Percentiles rank a stretch among this genome's conserved stretches.
These are phyloP conservation scores for Chloropsis hardwickii DNA, from an alignment of 2,113 vertebrate species.

Conservation along the genomic window DNA sequence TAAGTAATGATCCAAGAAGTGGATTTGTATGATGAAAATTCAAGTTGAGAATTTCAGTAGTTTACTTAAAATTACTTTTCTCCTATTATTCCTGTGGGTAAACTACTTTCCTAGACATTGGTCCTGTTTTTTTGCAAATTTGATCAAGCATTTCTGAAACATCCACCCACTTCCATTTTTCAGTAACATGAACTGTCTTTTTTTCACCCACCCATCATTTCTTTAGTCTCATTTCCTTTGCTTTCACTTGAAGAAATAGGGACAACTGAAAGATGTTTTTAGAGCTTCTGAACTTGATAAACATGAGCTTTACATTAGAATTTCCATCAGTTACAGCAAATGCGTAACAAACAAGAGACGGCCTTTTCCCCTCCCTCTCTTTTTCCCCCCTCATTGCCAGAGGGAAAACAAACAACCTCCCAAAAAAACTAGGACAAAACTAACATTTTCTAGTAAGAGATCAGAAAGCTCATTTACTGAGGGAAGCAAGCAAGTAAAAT, in stretches of 20 bases:
- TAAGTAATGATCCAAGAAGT: background rate
- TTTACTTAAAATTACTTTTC: background rate
- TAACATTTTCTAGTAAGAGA: background rate
- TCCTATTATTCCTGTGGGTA: background rate
- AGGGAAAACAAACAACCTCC: too few species aligned
- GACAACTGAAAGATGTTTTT: background rate
- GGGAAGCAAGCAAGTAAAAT: background rate
- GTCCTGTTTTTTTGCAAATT: background rate
- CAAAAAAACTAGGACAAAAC: background rate
- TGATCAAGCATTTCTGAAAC: background rate
- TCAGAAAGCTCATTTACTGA: background rate
- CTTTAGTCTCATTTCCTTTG: background rate
- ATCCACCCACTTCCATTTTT: background rate
- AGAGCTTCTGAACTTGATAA: background rate
- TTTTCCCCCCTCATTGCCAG: background rate
- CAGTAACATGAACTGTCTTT: background rate
- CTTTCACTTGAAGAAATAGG: background rate
- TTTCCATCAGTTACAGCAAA: background rate
- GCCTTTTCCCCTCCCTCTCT: background rate
- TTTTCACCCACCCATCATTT: background rate
- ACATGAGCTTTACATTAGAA: background rate
- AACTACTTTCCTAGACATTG: background rate
- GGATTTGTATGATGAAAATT: background rate
- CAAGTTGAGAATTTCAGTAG: background rate
- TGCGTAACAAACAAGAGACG: background rate